Base-by-base conservation (phyloP, 2,797 vertebrate species). In the Trematomus bernacchii region DNA sequence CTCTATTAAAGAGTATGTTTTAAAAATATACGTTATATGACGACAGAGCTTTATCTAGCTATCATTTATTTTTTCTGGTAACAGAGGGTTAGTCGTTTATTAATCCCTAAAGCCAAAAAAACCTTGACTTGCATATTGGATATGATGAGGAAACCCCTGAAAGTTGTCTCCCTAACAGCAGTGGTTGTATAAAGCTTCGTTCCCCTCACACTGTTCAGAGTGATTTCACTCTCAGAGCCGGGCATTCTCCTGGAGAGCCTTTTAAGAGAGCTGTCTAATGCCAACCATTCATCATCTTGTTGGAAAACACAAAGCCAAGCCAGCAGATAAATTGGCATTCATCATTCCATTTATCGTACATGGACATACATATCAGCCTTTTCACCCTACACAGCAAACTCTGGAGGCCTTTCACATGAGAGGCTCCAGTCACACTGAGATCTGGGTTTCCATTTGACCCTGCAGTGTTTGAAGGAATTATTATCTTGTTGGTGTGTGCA, bases 191-290 rank as follows among this genome's bases (percentile, higher is more conserved):
- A 12, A 30, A 79, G 71, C 77, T 73, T 40, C 69, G 37, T 77
- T 33, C 43, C 77, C 40, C n/a, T 52, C 18, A 18, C 18, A 12
- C 61, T 21, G 30, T 12, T 42, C 15, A 82, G 81, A 88, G 84
- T 78, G 74, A 82, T 88, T 84, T 81, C 75, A 70, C 83, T 66
- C 60, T 83, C 76, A 15, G 76, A 72, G 79, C 58, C 84, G 74
- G 84, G 23, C 23, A 75, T 86, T 84, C 88, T 85, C 79, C 76
- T 15, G 55, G 71, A 87, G 80, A 90, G 80, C 87, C 85, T 92
- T 90, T 91, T 91, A 91, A 88, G 87, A 83, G 85, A 80, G 87
- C 87, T 10, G 79, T 85, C 87, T 89, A 91, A 91, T 90, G 90
- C 77, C 62, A 77, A 61, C 89, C 87, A 89, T 91, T 79, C 76